These are phyloP conservation scores for Toxotes jaculatrix DNA, from an alignment of 2,113 vertebrate genomes.

Conservation along the genomic window DNA sequence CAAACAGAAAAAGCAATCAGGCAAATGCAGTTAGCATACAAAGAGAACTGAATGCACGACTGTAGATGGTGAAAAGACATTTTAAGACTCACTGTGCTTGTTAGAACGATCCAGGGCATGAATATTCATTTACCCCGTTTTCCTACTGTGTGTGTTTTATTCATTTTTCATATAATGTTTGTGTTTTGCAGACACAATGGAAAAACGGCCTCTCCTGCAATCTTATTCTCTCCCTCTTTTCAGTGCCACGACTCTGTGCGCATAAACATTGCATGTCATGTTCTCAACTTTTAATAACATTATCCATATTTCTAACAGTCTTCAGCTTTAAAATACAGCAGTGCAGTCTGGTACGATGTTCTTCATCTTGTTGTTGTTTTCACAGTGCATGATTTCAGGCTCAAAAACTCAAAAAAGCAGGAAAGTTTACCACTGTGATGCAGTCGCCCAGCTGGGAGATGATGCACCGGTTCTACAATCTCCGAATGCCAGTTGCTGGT, in stretches of 20 bases:
- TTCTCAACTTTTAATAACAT: neutral
- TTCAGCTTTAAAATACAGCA: neutral
- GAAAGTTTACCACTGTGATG: conserved; percentile 10
- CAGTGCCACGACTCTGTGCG: neutral
- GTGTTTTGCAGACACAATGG: conserved; percentile 56
- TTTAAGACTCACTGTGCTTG: conserved; percentile 67
- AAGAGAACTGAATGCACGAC: conserved; percentile 66
- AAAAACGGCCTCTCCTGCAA: conserved; percentile 14
- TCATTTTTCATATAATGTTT: conserved; percentile 62
- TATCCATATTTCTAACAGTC: neutral
- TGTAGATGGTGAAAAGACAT: conserved; percentile 71
- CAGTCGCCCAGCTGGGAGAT: conserved; percentile 28
- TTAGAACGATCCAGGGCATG: conserved; percentile 70
- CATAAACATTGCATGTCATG: conserved; percentile 6
- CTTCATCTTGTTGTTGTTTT: conserved; percentile 22
- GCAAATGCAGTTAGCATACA: conserved; percentile 76
- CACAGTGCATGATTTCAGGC: conserved; percentile 5
- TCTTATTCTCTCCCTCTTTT: neutral
- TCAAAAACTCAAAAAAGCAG: conserved; percentile 2
- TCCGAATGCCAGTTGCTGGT: conserved; percentile 43
- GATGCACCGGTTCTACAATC: conserved; percentile 1
- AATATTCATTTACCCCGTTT: conserved; percentile 77
- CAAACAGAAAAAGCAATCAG: conserved; percentile 79
- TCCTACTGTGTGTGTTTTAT: conserved; percentile 64
- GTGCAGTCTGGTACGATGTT: neutral